Evolutionary conservation across 2,888 invertebrate genomes (phyloP), one percentile per base, ranked within the genome.

Genomic region (Liodrosophila aerea): DNA sequence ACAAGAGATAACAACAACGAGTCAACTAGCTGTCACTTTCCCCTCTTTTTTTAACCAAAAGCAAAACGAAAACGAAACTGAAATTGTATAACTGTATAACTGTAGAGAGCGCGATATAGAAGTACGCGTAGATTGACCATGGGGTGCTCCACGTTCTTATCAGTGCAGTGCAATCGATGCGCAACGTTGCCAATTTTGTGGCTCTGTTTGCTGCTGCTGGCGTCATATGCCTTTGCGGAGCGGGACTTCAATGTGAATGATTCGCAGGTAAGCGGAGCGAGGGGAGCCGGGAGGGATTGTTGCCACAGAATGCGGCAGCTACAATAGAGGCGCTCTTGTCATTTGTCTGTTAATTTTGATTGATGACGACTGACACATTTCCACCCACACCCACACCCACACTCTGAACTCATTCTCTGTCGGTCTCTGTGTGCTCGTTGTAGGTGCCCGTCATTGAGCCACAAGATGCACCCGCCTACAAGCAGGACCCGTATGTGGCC

Each of bases 161-260:
- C 75, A 67, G 60, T 37, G 46, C 46, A 61, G 52, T 62, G 52
- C 43, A 64, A 62, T 70, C 73, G 64, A 46, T 46, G 47, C 58
- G 63, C 61, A 16, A 62, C 57, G 49, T 22, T 65, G 62, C 61
- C 47, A 64, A 58, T 73, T 64, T 63, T 68, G 40, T 46, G 70
- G 74, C 64, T 75, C 33, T 49, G 37, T 11, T 46, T 73, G 52
- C 46, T 62, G 52, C 46, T 62, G 34, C 36, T 64, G 12, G 58
- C 72, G 52, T 68, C 73, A 49, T 69, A 2, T 5, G 22, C 5
- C 22, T 5, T 57, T 50, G 87, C 84, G 52, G 88, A 89, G 73
- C 85, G 84, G 68, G 89, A 89, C 71, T 89, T 89, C 75, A 89
- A 89, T 83, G 88, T 87, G 73, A 89, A 89, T 58, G 89, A 89